These are phyloP conservation scores for Berghia stephanieae DNA, from an alignment of 1,140 invertebrate genomes.

Conservation along the genomic window DNA sequence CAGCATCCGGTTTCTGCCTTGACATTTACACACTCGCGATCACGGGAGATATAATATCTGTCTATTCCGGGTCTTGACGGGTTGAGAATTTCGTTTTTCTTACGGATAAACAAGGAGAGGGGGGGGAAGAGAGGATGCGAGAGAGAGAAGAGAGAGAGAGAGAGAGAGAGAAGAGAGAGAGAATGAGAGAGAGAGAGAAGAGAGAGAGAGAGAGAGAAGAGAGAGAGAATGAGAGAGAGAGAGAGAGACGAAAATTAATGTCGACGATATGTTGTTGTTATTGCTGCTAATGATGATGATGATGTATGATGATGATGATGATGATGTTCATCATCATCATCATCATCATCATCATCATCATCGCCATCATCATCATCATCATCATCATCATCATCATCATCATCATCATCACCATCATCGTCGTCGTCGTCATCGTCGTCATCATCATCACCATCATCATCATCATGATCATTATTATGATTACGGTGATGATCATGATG, in stretches of 20 bases:
- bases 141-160: no score
- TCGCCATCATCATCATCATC: constrained; percentile 1
- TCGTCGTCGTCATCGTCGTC: not conserved
- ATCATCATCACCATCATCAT: not conserved
- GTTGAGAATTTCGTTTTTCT: no score
- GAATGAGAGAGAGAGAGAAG: not conserved
- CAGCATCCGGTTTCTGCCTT: no score
- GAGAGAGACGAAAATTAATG: not conserved
- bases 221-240: no score
- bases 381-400: constrained; percentile 2
- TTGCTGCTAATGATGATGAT: not conserved
- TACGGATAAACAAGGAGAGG: no score
- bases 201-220: not conserved
- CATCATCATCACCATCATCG: not conserved
- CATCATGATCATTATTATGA: not conserved
- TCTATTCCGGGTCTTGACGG: no score
- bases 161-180: constrained; percentile 4
- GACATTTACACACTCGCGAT: no score
- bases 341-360: constrained; percentile 2
- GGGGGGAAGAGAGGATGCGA: no score
- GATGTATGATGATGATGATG: no score
- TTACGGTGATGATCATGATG: no score
- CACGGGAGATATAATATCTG: no score
- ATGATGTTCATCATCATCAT: not conserved
- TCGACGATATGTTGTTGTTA: no score